phyloP scores from a whole-genome alignment of 2,888 invertebrate species.

The Ophion obscuratus region DNA sequence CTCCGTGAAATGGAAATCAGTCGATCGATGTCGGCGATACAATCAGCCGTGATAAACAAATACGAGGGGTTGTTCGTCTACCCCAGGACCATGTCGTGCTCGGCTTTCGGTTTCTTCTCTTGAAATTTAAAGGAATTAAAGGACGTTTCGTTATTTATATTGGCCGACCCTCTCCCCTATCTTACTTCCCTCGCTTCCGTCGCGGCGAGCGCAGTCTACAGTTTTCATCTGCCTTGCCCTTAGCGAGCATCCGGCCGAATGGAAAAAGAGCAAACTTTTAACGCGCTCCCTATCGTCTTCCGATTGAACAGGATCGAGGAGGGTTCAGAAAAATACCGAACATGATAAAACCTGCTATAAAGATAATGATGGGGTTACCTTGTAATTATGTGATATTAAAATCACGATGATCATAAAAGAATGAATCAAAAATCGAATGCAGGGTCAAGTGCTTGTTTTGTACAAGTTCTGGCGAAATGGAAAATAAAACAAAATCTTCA shows the following conservation, averaged over 20 bases:
- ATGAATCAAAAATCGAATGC: neutral
- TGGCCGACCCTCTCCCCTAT: conserved; percentile 68
- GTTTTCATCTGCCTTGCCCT: conserved; percentile 35
- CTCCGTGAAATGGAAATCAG: conserved; percentile 50
- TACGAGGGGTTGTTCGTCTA: conserved; percentile 43
- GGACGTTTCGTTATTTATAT: conserved; percentile 80
- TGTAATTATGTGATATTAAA: conserved; percentile 26
- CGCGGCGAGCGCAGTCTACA: conserved; percentile 34
- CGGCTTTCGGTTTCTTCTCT: conserved; percentile 66
- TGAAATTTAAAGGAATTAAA: conserved; percentile 82
- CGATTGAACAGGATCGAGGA: conserved; percentile 41
- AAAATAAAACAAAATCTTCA: neutral
- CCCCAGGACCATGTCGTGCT: conserved; percentile 5
- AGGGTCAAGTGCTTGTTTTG: neutral
- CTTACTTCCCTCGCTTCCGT: conserved; percentile 23
- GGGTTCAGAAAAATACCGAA: conserved; percentile 28
- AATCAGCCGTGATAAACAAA: conserved; percentile 71
- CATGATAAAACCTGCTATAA: conserved; percentile 24
- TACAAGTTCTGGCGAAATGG: neutral
- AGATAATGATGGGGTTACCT: conserved; percentile 5
- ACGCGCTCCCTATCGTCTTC: conserved; percentile 17
- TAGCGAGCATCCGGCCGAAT: conserved; percentile 26
- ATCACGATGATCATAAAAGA: neutral
- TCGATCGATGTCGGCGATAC: conserved; percentile 58
- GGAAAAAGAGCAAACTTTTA: conserved; percentile 46